phyloP scores from a whole-genome alignment of 1,140 invertebrate genomes.

The Macrotrachela quadricornifera region DNA sequence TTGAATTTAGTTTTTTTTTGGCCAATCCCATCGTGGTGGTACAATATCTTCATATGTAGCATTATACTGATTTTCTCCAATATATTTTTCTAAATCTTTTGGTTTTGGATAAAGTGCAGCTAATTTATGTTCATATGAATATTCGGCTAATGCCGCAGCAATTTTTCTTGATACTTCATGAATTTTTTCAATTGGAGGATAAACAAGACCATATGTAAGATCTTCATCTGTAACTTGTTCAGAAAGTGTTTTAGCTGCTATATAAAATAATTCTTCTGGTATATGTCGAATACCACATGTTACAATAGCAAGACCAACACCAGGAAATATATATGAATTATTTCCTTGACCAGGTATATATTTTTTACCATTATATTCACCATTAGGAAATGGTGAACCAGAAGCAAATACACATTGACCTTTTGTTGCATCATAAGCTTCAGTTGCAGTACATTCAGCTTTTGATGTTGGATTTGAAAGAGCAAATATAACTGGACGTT shows the following conservation, averaged over 20 bases:
- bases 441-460: slow-evolving; percentile 29
- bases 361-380: slow-evolving; percentile 17
- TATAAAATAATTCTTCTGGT: slow-evolving; percentile 23
- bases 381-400: slow-evolving; percentile 26
- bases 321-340: slow-evolving; percentile 31
- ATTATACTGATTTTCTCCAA: slow-evolving; percentile 32
- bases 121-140: slow-evolving; percentile 49
- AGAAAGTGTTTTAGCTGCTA: slow-evolving; percentile 38
- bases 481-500: slow-evolving; percentile 28
- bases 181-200: slow-evolving; percentile 72
- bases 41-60: slow-evolving; percentile 34
- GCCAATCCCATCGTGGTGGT: slow-evolving; percentile 34
- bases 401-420: slow-evolving; percentile 23
- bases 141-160: slow-evolving; percentile 56
- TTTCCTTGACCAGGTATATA: slow-evolving; percentile 27
- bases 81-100: slow-evolving; percentile 17
- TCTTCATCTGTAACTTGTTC: slow-evolving; percentile 59
- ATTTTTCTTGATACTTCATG: slow-evolving; percentile 66
- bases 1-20: slow-evolving; percentile 10
- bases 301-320: slow-evolving; percentile 24
- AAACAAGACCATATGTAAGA: slow-evolving; percentile 64
- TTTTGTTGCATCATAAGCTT: slow-evolving; percentile 22
- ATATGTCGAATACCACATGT: slow-evolving; percentile 20
- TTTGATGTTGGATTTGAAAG: slow-evolving; percentile 28
- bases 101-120: slow-evolving; percentile 30